Base-by-base conservation (phyloP, 2,888 invertebrate species). In the Caradrina kadenii region DNA sequence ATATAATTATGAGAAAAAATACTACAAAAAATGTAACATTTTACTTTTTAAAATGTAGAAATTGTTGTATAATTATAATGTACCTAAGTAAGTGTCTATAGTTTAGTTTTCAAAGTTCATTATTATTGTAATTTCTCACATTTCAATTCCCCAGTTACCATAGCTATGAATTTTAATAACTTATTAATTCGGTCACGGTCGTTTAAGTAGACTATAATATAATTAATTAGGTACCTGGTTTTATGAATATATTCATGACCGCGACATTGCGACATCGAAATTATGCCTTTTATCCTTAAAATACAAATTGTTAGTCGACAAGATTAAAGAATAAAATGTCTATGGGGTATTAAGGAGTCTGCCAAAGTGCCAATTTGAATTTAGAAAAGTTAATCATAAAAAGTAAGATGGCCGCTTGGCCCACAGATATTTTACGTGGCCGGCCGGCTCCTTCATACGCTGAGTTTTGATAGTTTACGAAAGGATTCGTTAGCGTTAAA, bases 241-340 rank as follows among this genome's bases (percentile, higher is more conserved):
- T 67, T 69, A 69, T 80, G 70, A 77, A 74, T 82, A 74, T 73
- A 66, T 76, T 76, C 77, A 77, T 77, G 55, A 63, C 60, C 56
- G 60, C 45, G 56, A 66, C 65, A 69, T 67, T 63, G 60, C 71
- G 65, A 83, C 83, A 83, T 80, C 83, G 83, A 83, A 83, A 80
- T 72, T 67, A 58, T 78, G 83, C 83, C 83, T 83, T 79, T 77
- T 71, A 76, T 65, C 66, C 69, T 39, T 64, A 59, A 26, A 72
- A 59, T 56, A 73, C 10, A 48, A 62, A 45, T 63, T 49, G 6
- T 66, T 66, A n/a, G 15, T 21, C 35, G 45, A 54, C 19, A 58
- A 63, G 11, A 72, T 35, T 31, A 19, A n/a, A 49, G 10, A 60
- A 15, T 39, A 59, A 69, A 45, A 53, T 61, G 54, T 62, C 50